phyloP scores from a whole-genome alignment of 2,888 invertebrate species.

The Zootermopsis nevadensis region DNA sequence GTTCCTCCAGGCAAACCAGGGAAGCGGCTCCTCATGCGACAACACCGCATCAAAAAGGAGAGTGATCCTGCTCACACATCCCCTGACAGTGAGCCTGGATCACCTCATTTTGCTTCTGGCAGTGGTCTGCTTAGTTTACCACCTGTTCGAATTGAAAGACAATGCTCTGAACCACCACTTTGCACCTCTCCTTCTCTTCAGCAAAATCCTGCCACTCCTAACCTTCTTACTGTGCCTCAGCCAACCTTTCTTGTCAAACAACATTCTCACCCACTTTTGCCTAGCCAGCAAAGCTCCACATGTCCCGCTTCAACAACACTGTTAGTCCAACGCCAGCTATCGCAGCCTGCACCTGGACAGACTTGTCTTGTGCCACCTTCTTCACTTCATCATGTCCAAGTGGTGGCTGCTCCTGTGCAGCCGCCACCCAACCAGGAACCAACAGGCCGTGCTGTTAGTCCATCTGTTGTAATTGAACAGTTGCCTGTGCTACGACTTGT shows the following conservation, averaged over 20 bases:
- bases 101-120: conserved; percentile 59
- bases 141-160: conserved; percentile 67
- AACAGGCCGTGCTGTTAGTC: conserved; percentile 7
- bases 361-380: conserved; percentile 34
- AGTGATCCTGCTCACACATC: conserved; percentile 66
- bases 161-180: conserved; percentile 58
- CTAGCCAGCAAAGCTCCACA: conserved; percentile 65
- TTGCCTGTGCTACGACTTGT: conserved; percentile 52
- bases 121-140: conserved; percentile 64
- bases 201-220: conserved; percentile 54
- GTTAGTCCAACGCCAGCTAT: conserved; percentile 66
- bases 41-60: conserved; percentile 75
- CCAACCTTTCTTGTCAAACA: conserved; percentile 72
- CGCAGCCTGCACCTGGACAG: conserved; percentile 61
- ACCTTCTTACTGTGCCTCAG: conserved; percentile 70
- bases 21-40: conserved; percentile 74
- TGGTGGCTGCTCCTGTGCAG: conserved; percentile 40
- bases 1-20: conserved; percentile 40
- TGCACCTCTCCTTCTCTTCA: conserved; percentile 34
- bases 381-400: conserved; percentile 45
- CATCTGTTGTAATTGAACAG: conserved; percentile 43
- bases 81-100: conserved; percentile 61
- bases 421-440: conserved; percentile 18
- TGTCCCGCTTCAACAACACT: conserved; percentile 58
- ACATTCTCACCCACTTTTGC: conserved; percentile 74